phyloP scores from a whole-genome alignment of 2,797 vertebrate species.

The Gymnothorax javanicus region DNA sequence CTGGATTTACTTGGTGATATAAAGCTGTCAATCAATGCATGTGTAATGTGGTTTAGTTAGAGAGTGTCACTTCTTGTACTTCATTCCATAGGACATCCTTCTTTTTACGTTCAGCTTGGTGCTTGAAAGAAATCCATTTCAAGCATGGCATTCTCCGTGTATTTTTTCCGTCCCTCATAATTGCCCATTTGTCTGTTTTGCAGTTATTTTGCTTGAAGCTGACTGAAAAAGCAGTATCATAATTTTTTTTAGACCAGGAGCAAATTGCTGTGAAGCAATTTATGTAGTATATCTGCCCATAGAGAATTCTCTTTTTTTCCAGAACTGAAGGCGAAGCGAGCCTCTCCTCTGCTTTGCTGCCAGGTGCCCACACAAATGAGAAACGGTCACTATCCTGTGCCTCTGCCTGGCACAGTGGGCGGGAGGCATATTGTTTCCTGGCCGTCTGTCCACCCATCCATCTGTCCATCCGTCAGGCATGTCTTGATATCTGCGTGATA shows the following conservation, averaged over 20 bases:
- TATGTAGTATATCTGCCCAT: not conserved
- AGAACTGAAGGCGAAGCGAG: constrained; percentile 10
- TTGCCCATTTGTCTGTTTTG: not conserved
- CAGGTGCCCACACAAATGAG: not conserved
- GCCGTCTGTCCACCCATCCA: too few species aligned
- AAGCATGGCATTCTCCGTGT: not conserved
- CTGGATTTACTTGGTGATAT: not conserved
- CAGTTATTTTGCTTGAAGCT: not conserved
- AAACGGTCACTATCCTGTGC: too few species aligned
- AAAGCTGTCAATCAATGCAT: not conserved
- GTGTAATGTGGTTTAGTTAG: not conserved
- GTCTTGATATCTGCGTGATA: too few species aligned
- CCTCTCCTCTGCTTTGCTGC: too few species aligned
- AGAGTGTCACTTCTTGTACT: not conserved
- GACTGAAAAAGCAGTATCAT: not conserved
- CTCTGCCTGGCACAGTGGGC: too few species aligned
- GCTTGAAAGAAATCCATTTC: not conserved
- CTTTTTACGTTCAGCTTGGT: not conserved
- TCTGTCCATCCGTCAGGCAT: too few species aligned
- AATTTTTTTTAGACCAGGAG: not conserved
- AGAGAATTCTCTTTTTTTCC: not conserved
- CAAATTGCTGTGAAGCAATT: not conserved
- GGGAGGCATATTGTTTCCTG: too few species aligned
- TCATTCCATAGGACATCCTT: not conserved
- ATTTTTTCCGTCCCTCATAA: not conserved